Conservation (phyloP, 2,797 vertebrate species). For the Onychomys arenicola region DNA sequence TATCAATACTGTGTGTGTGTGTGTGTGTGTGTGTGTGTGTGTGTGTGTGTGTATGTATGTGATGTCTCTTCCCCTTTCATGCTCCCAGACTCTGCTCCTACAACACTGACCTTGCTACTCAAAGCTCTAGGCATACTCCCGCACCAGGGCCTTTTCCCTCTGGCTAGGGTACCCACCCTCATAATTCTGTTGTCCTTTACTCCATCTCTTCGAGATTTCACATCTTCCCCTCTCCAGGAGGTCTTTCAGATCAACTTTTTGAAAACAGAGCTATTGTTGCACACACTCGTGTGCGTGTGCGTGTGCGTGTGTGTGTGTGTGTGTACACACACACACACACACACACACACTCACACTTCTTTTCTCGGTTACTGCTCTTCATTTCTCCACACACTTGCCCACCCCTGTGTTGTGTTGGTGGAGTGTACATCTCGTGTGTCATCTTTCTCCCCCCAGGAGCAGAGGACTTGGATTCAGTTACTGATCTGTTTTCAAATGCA, state of each 20-base stretch:
- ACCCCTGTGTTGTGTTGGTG: neutral
- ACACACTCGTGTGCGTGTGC: too few relatives aligned
- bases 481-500: neutral
- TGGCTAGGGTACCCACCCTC: neutral
- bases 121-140: neutral
- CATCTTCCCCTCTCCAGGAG: neutral
- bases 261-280: neutral
- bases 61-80: neutral
- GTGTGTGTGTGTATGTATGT: too few relatives aligned
- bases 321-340: neutral
- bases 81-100: neutral
- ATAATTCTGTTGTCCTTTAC: neutral
- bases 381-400: neutral
- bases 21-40: too few relatives aligned
- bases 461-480: neutral
- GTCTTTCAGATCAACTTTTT: neutral
- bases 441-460: neutral
- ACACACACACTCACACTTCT: neutral
- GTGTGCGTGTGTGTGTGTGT: too few relatives aligned
- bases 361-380: neutral
- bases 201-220: neutral
- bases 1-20: too few relatives aligned
- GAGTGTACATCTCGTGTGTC: neutral
- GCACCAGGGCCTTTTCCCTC: neutral
- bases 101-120: neutral